Percentiles rank a stretch among this genome's conserved stretches.
Conservation (phyloP, 1,140 invertebrate species). For the Penaeus japonicus region DNA sequence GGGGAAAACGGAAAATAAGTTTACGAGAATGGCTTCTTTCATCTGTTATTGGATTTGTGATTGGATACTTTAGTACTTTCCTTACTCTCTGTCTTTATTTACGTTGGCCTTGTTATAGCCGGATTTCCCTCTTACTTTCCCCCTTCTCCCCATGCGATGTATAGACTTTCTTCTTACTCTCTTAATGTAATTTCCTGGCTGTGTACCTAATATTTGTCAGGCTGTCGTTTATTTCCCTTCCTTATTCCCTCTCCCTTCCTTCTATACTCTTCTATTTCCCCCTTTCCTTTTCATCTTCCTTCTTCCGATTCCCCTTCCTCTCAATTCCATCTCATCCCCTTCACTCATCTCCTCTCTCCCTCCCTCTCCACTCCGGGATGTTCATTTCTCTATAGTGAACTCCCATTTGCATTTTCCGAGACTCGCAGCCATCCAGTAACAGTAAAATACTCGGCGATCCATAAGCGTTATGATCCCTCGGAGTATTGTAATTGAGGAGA, state of each 20-base stretch:
- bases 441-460: no score
- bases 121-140: no score
- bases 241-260: background rate
- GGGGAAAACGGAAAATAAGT: no score
- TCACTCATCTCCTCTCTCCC: background rate
- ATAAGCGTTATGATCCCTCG: no score
- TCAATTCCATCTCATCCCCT: background rate
- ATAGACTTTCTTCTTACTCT: background rate
- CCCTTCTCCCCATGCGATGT: background rate
- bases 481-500: background rate
- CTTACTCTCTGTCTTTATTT: no score
- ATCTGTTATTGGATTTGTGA: no score
- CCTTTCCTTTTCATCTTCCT: background rate
- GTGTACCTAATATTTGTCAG: background rate
- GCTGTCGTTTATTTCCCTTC: background rate
- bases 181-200: background rate
- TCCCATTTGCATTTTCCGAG: background rate
- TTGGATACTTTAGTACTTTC: no score
- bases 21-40: no score
- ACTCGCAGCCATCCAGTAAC: background rate
- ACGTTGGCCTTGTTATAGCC: no score
- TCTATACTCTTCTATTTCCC: background rate
- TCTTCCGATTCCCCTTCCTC: background rate
- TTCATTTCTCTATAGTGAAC: no score
- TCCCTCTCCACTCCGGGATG: background rate